Evolutionary conservation across 2,888 invertebrate genomes (phyloP).

Genomic region (Drosophila neoperkinsi): DNA sequence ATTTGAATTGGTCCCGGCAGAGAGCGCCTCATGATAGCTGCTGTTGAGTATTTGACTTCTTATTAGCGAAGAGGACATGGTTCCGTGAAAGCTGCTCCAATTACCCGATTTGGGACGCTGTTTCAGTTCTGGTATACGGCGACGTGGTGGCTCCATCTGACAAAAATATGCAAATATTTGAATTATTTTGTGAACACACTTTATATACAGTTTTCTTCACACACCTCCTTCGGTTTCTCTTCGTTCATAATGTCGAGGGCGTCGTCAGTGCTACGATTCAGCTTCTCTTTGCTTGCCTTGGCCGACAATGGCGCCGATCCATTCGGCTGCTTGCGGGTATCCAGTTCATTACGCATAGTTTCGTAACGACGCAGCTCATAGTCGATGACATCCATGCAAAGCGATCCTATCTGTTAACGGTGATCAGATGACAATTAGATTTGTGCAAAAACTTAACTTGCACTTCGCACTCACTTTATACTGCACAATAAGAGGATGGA

Average conservation of each 20-base stretch:
- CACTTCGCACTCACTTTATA: conserved; percentile 90
- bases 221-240: conserved; percentile 85
- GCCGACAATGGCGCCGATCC: conserved; percentile 80
- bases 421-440: background rate
- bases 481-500: conserved; percentile 97
- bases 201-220: background rate
- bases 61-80: conserved; percentile 86
- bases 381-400: conserved; percentile 98
- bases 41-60: conserved; percentile 88
- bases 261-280: conserved; percentile 83
- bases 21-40: conserved; percentile 89
- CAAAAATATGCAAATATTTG: conserved; percentile 1
- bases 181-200: background rate
- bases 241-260: conserved; percentile 85
- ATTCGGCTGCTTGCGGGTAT: conserved; percentile 86
- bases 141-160: conserved; percentile 88
- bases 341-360: conserved; percentile 93
- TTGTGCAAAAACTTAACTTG: background rate
- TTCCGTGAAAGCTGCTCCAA: conserved; percentile 86
- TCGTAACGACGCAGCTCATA: conserved; percentile 97
- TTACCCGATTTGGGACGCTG: conserved; percentile 92
- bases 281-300: conserved; percentile 82
- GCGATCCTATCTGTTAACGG: conserved; percentile 92
- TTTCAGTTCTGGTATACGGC: conserved; percentile 90
- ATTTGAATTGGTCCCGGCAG: conserved; percentile 63